phyloP scores from a whole-genome alignment of 2,888 invertebrate species.

The Ceratothoa steindachneri region DNA sequence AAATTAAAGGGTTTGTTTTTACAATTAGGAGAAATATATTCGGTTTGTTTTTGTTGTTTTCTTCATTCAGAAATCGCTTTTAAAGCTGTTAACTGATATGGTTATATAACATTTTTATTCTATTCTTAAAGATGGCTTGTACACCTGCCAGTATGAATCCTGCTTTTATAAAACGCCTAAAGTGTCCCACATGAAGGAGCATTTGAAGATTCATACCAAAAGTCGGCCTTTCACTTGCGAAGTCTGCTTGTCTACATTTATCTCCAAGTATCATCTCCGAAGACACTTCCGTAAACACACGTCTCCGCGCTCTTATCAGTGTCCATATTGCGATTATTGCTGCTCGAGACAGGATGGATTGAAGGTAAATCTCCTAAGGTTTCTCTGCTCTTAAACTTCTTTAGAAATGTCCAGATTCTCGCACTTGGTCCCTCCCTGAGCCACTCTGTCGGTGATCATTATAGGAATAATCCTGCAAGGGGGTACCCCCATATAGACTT shows the following conservation, averaged over 20 bases:
- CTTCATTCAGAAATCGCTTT: too few relatives aligned
- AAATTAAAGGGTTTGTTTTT: too few relatives aligned
- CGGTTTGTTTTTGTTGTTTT: too few relatives aligned
- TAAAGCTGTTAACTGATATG: too few relatives aligned
- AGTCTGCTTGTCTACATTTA: conserved; percentile 62
- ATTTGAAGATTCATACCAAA: conserved; percentile 63
- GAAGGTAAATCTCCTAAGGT: conserved; percentile 56
- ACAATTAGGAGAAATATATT: too few relatives aligned
- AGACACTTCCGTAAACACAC: conserved; percentile 65
- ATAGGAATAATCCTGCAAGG: too few relatives aligned
- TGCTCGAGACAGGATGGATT: conserved; percentile 64
- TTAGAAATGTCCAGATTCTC: too few relatives aligned
- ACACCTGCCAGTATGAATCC: conserved; percentile 61
- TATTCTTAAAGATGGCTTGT: conserved; percentile 58
- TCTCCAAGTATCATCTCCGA: conserved; percentile 65
- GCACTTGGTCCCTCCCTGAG: too few relatives aligned
- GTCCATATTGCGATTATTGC: conserved; percentile 63
- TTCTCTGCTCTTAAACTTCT: too few relatives aligned
- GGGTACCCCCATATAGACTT: too few relatives aligned
- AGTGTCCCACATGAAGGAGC: conserved; percentile 63
- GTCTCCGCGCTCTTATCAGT: conserved; percentile 63
- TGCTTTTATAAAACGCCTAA: conserved; percentile 65
- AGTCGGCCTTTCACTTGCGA: conserved; percentile 59
- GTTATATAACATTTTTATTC: too few relatives aligned
- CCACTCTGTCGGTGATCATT: too few relatives aligned